Evolutionary conservation across 1,140 invertebrate genomes (phyloP).

Genomic region (Drosophila carrolli): DNA sequence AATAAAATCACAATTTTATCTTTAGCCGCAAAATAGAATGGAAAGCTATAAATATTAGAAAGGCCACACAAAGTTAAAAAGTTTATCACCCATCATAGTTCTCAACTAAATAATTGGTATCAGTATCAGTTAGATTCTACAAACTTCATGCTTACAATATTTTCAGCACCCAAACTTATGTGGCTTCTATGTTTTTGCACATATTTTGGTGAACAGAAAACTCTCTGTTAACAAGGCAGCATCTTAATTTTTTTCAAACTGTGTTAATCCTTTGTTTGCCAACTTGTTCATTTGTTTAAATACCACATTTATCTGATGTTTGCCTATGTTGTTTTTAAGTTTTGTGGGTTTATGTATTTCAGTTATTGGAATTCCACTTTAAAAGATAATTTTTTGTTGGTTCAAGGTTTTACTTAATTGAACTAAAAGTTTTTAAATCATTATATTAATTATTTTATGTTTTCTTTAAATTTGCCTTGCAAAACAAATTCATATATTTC

Average conservation of each 20-base stretch:
- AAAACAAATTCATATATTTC: too few species aligned
- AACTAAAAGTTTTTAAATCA: too few species aligned
- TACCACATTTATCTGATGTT: conserved; percentile 2
- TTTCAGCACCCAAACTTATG: conserved; percentile 17
- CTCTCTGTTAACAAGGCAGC: conserved; percentile 1
- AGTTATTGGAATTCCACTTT: background rate
- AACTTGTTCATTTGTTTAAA: conserved; percentile 25
- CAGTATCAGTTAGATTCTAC: conserved; percentile 2
- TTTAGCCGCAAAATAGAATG: conserved; percentile 23
- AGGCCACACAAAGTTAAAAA: conserved; percentile 3
- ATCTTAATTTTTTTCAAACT: conserved; percentile 5
- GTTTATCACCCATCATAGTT: background rate
- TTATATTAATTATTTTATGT: too few species aligned
- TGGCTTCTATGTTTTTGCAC: background rate
- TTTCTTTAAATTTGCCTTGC: too few species aligned
- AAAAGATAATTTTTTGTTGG: background rate
- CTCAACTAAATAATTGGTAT: background rate
- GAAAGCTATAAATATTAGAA: conserved; percentile 3
- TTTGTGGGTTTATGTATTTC: background rate
- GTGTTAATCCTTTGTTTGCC: conserved; percentile 14
- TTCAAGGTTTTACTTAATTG: too few species aligned
- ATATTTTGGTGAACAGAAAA: conserved; percentile 14
- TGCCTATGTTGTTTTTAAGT: background rate
- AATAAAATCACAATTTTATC: conserved; percentile 48
- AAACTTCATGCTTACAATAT: conserved; percentile 6